phyloP scores from a whole-genome alignment of 2,797 vertebrate genomes.

The Sebastes jordani region DNA sequence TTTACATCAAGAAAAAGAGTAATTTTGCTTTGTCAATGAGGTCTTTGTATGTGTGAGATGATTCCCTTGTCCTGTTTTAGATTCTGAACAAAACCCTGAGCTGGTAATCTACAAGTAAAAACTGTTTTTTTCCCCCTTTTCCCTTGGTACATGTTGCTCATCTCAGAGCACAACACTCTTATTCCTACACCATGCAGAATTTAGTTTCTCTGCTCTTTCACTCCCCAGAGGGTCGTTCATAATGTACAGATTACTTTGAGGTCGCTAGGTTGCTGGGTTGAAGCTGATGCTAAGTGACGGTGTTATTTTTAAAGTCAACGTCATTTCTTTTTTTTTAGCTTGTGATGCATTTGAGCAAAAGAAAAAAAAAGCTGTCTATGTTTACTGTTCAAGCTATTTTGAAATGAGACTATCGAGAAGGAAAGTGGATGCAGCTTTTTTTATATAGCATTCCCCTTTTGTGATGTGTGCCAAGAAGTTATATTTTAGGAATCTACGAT shows the following conservation, averaged over 20 bases:
- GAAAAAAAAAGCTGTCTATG: background rate
- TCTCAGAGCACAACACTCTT: slow-evolving; percentile 18
- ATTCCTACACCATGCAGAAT: slow-evolving; percentile 48
- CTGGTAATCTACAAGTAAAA: background rate
- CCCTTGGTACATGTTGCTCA: slow-evolving; percentile 16
- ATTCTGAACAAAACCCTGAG: background rate
- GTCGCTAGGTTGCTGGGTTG: slow-evolving; percentile 58
- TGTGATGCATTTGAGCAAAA: slow-evolving; percentile 19
- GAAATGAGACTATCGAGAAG: background rate
- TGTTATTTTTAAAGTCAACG: slow-evolving; percentile 59
- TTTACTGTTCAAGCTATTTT: slow-evolving; percentile 1
- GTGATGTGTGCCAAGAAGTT: background rate
- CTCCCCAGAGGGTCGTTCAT: slow-evolving; percentile 54
- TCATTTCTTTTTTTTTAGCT: slow-evolving; percentile 9
- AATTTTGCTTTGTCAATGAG: background rate
- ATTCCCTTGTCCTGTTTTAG: background rate
- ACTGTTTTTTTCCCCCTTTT: background rate
- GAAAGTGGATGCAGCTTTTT: background rate
- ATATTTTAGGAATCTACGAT: background rate
- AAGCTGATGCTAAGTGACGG: slow-evolving; percentile 58
- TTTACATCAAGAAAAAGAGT: background rate
- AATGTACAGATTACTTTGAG: slow-evolving; percentile 71
- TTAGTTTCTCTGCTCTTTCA: slow-evolving; percentile 34
- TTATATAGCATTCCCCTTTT: background rate
- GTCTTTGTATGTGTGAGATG: background rate